Percentiles rank a stretch among this genome's conserved stretches.
Evolutionary conservation across 2,888 invertebrate species (phyloP).

Genomic region (Syrphus vitripennis): DNA sequence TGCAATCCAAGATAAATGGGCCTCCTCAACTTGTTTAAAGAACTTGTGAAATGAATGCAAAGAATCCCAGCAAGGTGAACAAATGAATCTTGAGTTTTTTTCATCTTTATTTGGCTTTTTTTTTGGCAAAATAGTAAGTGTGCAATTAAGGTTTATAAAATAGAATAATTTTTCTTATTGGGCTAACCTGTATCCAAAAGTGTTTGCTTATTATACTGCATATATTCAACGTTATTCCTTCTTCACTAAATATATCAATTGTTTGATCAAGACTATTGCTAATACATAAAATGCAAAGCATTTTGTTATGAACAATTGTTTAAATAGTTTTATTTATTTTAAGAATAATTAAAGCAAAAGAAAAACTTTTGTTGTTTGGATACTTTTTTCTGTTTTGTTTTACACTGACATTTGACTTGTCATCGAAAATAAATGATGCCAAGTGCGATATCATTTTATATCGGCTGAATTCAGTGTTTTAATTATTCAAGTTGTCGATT

Average conservation of each 20-base stretch:
- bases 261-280: constrained; percentile 60
- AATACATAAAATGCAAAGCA: constrained; percentile 75
- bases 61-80: constrained; percentile 74
- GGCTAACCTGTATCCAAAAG: constrained; percentile 73
- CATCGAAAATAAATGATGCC: not conserved
- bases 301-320: constrained; percentile 36
- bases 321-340: not conserved
- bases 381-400: constrained; percentile 9
- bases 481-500: no score
- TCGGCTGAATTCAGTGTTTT: no score
- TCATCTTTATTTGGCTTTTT: constrained; percentile 48
- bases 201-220: constrained; percentile 74
- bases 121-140: not conserved
- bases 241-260: constrained; percentile 72
- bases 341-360: not conserved
- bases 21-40: constrained; percentile 73
- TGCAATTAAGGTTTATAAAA: no score
- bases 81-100: constrained; percentile 59
- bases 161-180: not conserved
- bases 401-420: not conserved
- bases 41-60: constrained; percentile 76
- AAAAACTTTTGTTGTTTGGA: constrained; percentile 10
- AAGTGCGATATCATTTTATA: no score
- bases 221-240: constrained; percentile 72
- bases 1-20: constrained; percentile 72